phyloP scores from a whole-genome alignment of 2,888 invertebrate genomes.

The Drosophila anomelani region DNA sequence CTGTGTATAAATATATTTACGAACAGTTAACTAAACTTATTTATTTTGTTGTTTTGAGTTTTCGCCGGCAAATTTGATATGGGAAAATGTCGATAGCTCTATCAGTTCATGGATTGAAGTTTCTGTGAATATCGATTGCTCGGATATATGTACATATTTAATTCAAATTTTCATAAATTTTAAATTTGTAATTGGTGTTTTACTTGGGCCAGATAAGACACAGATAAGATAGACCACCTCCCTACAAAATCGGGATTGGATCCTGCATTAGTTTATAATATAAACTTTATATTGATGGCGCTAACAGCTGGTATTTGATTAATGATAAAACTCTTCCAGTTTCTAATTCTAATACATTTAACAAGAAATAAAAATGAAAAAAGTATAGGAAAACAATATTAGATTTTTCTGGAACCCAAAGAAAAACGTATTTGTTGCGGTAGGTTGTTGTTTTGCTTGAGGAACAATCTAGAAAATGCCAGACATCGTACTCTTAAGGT shows the following conservation, averaged over 20 bases:
- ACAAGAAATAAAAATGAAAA: not conserved
- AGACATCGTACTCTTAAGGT: not conserved
- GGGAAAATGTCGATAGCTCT: not conserved
- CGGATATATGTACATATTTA: no score
- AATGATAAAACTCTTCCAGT: no score
- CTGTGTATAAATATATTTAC: not conserved
- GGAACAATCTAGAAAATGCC: conserved; percentile 1
- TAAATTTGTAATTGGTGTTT: not conserved
- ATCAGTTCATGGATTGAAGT: not conserved
- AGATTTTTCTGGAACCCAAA: not conserved
- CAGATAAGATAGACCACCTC: not conserved
- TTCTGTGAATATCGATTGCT: not conserved
- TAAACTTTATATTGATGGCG: no score
- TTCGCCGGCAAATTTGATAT: not conserved
- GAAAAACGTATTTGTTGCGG: not conserved
- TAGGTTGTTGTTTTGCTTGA: not conserved
- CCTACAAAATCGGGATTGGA: no score
- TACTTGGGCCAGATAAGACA: no score
- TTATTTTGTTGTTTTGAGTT: not conserved
- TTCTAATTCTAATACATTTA: no score
- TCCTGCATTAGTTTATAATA: no score
- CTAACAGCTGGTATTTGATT: no score
- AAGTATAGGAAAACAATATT: not conserved
- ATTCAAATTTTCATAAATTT: not conserved
- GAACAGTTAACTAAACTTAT: not conserved